phyloP scores from a whole-genome alignment of 92 coral and sea anemone genomes.

The Epizoanthus ramosus region DNA sequence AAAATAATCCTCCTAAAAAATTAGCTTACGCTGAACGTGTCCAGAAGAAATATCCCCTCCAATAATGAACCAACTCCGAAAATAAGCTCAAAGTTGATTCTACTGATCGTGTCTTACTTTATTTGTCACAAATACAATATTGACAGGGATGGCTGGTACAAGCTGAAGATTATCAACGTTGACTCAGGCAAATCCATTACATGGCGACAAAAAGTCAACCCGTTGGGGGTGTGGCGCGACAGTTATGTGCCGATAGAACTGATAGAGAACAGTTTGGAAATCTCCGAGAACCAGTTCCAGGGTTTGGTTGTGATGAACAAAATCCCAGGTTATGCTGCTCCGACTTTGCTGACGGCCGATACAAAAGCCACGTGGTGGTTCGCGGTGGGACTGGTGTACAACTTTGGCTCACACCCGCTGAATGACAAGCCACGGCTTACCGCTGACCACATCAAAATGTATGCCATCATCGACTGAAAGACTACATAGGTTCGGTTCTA shows the following conservation, averaged over 20 bases:
- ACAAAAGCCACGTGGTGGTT: constrained; percentile 29
- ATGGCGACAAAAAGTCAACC: constrained; percentile 38
- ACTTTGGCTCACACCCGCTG: constrained; percentile 16
- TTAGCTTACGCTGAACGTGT: too few relatives aligned
- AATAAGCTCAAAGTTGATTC: too few relatives aligned
- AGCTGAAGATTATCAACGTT: constrained; percentile 14
- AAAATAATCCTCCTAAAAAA: too few relatives aligned
- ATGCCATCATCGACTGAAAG: constrained; percentile 29
- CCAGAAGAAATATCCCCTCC: too few relatives aligned
- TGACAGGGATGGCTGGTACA: constrained; percentile 38
- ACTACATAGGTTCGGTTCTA: too few relatives aligned
- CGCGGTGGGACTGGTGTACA: constrained; percentile 15
- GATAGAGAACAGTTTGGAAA: constrained; percentile 20
- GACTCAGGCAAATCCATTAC: constrained; percentile 14
- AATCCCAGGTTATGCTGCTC: background rate
- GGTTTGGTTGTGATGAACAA: constrained; percentile 18
- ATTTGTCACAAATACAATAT: background rate
- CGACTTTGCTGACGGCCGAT: constrained; percentile 28
- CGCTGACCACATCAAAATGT: constrained; percentile 30
- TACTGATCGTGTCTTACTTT: too few relatives aligned
- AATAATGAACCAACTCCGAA: too few relatives aligned
- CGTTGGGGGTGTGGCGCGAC: constrained; percentile 33
- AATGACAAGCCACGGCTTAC: background rate
- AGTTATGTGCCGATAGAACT: constrained; percentile 35
- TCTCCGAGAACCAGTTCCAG: constrained; percentile 25